Base-by-base conservation (phyloP, 2,797 vertebrate genomes). In the Sylvia borin region DNA sequence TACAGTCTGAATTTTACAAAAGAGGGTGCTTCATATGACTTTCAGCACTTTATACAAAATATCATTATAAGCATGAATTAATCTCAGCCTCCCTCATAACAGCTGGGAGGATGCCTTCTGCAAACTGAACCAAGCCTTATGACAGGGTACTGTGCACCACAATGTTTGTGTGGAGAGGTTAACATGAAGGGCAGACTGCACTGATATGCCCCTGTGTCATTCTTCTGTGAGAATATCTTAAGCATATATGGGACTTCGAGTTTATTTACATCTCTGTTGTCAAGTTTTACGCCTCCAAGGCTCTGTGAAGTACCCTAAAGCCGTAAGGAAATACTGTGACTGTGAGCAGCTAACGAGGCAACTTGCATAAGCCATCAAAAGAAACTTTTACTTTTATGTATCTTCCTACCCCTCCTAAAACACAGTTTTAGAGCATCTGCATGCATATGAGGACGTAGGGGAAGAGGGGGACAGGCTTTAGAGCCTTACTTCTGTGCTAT, bases 381-480 rank as follows among this genome's bases (percentile, higher is more conserved):
- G 70, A 70, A 92, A 55, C 7, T 19, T 92, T 84, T 72, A 19
- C n/a, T 89, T 86, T 53, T 42, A 34, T 8, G 3, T 7, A 31
- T 47, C 31, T 80, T 85, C 42, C 32, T 68, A 53, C 4, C 16
- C 34, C 26, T 68, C 72, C 38, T 57, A 50, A 86, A 93, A 26
- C 32, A 45, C 5, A 12, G 18, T 29, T 92, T 62, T 29, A 66
- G 31, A 54, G 64, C 24, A 66, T 13, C 27, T 66, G 10, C 16
- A 34, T n/a, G 11, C 15, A 22, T 74, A 12, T 54, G n/a, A 80
- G 15, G 51, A 54, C 0, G 0, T 5, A 36, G 20, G 2, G 11
- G 15, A 92, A 61, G 55, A 85, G 20, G 5, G 73, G 22, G 8
- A 48, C 1, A 2, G 62, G 62, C 34, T 81, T 55, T 84, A 50